phyloP scores from a whole-genome alignment of 2,113 vertebrate genomes.

The Tilapia sparmanii region DNA sequence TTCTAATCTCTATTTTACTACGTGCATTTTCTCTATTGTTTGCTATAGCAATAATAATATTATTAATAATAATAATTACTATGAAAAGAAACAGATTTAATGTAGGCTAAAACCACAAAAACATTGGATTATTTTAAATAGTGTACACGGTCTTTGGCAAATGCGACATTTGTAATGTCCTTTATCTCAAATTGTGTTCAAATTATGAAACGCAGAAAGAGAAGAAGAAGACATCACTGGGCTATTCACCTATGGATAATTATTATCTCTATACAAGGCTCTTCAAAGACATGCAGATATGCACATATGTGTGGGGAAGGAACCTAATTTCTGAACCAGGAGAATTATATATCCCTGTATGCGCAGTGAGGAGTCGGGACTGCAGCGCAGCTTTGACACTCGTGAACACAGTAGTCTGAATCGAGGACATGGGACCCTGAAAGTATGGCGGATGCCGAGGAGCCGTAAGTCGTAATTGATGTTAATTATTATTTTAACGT shows the following conservation, averaged over 20 bases:
- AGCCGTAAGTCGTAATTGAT: slow-evolving; percentile 85
- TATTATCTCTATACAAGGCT: background rate
- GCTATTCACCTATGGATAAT: background rate
- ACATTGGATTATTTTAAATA: background rate
- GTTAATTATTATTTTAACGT: background rate
- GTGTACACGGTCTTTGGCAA: background rate
- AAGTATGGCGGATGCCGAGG: slow-evolving; percentile 95
- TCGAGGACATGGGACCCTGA: slow-evolving; percentile 76
- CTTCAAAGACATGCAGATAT: background rate
- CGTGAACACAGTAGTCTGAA: slow-evolving; percentile 11
- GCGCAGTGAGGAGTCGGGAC: background rate
- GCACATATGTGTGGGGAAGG: background rate
- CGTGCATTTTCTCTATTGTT: background rate
- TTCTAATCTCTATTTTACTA: background rate
- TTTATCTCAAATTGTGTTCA: background rate
- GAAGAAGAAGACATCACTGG: background rate
- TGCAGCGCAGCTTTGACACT: slow-evolving; percentile 42
- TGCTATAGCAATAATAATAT: background rate
- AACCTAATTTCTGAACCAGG: background rate
- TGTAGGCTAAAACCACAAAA: background rate
- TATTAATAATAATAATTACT: background rate
- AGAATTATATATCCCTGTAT: background rate
- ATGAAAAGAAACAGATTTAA: background rate
- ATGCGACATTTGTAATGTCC: background rate
- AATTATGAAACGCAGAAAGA: background rate